A percentile compares a stretch with the other conserved stretches of the same genome.
Evolutionary conservation across 2,888 invertebrate genomes (phyloP).

Genomic region (Masnerella sp.): DNA sequence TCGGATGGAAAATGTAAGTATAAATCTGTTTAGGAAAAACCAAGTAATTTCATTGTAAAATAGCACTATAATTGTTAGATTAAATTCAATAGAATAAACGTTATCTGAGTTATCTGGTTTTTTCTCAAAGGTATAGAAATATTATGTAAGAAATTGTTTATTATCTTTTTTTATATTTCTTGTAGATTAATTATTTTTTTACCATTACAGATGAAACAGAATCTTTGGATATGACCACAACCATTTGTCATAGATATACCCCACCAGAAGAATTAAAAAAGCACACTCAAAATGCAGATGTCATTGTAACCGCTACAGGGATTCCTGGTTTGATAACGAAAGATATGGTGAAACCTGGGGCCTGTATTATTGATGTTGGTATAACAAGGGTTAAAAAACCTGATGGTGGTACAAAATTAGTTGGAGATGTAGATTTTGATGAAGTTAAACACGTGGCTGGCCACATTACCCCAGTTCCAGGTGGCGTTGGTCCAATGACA

Average conservation of each 20-base stretch:
- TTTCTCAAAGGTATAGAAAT: no score
- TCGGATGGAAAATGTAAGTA: slow-evolving; percentile 84
- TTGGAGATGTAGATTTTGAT: slow-evolving; percentile 94
- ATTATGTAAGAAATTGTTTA: no score
- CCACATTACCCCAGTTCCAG: slow-evolving; percentile 92
- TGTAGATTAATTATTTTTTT: not conserved
- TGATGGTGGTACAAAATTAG: slow-evolving; percentile 84
- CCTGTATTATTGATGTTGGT: slow-evolving; percentile 93
- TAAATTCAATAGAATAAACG: no score
- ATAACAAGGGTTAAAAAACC: slow-evolving; percentile 85
- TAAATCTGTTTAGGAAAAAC: not conserved
- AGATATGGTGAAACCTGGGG: slow-evolving; percentile 93
- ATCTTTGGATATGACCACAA: slow-evolving; percentile 92
- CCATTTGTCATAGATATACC: slow-evolving; percentile 93
- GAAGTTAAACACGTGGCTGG: slow-evolving; percentile 90
- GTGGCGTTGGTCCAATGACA: slow-evolving; percentile 96
- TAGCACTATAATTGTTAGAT: no score
- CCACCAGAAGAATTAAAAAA: slow-evolving; percentile 86
- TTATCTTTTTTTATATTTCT: not conserved
- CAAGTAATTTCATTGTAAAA: slow-evolving; percentile 1
- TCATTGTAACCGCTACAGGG: slow-evolving; percentile 86
- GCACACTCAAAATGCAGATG: slow-evolving; percentile 86
- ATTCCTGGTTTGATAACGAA: slow-evolving; percentile 86
- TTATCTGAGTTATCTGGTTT: no score
- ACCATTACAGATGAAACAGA: slow-evolving; percentile 75